Percentiles rank a stretch among this genome's conserved stretches.
These are phyloP conservation scores for Paramormyrops hopkinsi DNA, from an alignment of 2,797 vertebrate genomes.

Conservation along the genomic window DNA sequence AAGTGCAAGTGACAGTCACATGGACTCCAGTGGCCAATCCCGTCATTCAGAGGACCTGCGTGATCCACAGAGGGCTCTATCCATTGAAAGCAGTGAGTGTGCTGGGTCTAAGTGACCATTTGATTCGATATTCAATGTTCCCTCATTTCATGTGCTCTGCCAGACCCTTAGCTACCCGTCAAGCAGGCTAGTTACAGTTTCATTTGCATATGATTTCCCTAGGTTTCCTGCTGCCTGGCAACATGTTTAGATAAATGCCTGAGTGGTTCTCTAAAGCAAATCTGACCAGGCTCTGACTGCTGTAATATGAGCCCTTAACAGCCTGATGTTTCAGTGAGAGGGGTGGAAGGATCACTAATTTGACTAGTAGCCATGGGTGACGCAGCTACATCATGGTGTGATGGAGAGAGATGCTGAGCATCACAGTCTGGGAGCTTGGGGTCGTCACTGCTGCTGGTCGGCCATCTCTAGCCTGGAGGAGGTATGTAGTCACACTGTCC, in stretches of 20 bases:
- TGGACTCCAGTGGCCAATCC: background rate
- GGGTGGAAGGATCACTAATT: background rate
- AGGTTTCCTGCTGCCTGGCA: slow-evolving; percentile 18
- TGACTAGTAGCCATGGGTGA: background rate
- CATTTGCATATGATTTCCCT: slow-evolving; percentile 18
- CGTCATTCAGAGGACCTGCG: background rate
- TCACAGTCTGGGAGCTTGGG: background rate
- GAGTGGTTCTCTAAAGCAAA: slow-evolving; percentile 17
- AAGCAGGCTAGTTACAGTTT: background rate
- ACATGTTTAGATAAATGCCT: slow-evolving; percentile 32
- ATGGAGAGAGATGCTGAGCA: background rate
- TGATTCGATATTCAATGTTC: background rate
- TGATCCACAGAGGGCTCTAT: background rate
- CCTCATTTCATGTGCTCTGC: background rate
- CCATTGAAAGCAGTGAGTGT: background rate
- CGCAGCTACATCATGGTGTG: background rate
- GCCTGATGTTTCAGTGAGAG: slow-evolving; percentile 1
- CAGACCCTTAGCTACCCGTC: background rate
- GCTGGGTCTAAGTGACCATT: background rate
- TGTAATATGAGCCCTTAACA: background rate
- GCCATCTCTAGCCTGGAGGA: background rate
- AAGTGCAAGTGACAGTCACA: background rate
- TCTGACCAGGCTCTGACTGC: background rate
- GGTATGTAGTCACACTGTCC: background rate
- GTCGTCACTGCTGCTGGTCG: background rate